Base-by-base conservation (phyloP, 2,797 vertebrate genomes). In the Pipistrellus pipistrellus region DNA sequence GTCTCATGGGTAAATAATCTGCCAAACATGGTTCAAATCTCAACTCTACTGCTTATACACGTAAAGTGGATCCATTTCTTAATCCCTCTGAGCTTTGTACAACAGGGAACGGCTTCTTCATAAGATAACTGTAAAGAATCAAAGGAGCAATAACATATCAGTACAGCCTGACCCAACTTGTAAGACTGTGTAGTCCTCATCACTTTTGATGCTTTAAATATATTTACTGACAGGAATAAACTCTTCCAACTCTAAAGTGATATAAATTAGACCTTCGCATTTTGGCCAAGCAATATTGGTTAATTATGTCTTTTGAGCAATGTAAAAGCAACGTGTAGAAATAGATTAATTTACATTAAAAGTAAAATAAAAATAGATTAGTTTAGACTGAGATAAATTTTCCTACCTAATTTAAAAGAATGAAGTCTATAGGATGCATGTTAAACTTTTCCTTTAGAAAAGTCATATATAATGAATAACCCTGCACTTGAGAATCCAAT, bases 271-370 rank as follows among this genome's bases (percentile, higher is more conserved):
- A 82, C 14, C 21, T 85, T 85, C 66, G 78, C 25, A 71, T 90
- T 94, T 93, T 46, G 46, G n/a, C 3, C 72, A 35, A 77, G 80
- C 35, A 73, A 64, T 84, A 93, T 59, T 62, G 77, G 94, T 82
- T 78, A 75, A 68, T 35, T 85, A 8, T 92, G 15, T 93, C 68
- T 77, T 41, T 46, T 91, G 12, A 84, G 13, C 20, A 90, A 84
- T 23, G 35, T 27, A 59, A 44, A 91, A 59, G 27, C 12, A 48
- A 85, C 2, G 0, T n/a, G 27, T 57, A 80, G 66, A 91, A 86
- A 84, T 2, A 71, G 15, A 71, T 35, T n/a, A 77, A 90, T 81
- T 88, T 59, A 57, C 27, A 77, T n/a, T 76, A 64, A n/a, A 64
- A 64, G 14, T 76, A 64, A n/a, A 64, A 64, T 64, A 14, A 64